Base-by-base conservation (phyloP, 2,113 vertebrate species). In the Salminus brasiliensis region DNA sequence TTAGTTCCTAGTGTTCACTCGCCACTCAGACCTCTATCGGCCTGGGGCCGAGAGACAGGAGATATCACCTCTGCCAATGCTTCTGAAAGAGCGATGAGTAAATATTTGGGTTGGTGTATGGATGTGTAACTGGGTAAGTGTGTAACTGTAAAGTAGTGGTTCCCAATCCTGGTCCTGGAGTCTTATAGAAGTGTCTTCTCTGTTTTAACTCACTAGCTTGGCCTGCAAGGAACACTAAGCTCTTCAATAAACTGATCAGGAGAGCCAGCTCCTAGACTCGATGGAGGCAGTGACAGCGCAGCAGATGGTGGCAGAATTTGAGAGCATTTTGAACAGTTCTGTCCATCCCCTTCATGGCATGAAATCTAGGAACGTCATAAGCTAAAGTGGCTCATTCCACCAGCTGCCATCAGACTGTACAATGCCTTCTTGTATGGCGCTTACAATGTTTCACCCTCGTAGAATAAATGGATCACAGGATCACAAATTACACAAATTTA, bases 1-100 rank as follows among this genome's bases (percentile, higher is more conserved):
- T 79, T 67, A 74, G 47, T 2, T 70, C 7, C 36, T 32, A 70
- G 49, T 39, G 2, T 63, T 55, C 32, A 32, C n/a, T 76, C 30
- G 34, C 9, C 1, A 36, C 25, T 34, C 34, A 12, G 13, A 21
- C 21, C 2, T 39, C 23, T 11, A 29, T 66, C 27, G 67, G 32
- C 43, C 16, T 27, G 16, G 13, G 2, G 23, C 5, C 6, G 49
- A 18, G 47, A 39, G 25, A 13, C 10, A 53, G 43, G 49, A 15
- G 39, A 23, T 15, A 16, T 8, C 13, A 36, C 34, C 62, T 23
- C 62, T 36, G n/a, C 25, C 21, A 66, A 8, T 23, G 21, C 8
- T 39, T 21, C 7, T 4, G 34, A 18, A 23, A 32, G 16, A 30
- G 16, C 5, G 21, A 23, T 41, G 16, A 34, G 60, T 63, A 63